Evolutionary conservation across 2,888 invertebrate species (phyloP).

Genomic region (Apoda limacodes): DNA sequence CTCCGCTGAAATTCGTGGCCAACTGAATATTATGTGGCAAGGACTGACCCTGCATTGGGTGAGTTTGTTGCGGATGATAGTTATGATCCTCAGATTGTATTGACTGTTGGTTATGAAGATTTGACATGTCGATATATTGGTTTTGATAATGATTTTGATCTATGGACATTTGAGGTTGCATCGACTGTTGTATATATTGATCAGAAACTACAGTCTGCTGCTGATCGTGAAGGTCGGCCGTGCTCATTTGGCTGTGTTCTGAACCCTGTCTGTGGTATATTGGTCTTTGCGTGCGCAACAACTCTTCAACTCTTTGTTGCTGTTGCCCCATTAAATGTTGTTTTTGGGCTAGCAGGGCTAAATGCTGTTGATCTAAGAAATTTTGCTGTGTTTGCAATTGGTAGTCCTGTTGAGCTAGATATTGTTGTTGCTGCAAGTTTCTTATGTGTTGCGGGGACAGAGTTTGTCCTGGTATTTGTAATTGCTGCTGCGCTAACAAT

Average conservation of each 20-base stretch:
- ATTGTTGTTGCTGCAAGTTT: constrained; percentile 61
- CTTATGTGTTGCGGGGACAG: constrained; percentile 55
- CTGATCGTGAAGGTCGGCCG: constrained; percentile 45
- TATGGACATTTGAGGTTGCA: constrained; percentile 52
- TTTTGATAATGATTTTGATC: constrained; percentile 47
- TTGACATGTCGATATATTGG: constrained; percentile 36
- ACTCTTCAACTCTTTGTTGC: constrained; percentile 59
- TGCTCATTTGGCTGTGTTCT: constrained; percentile 56
- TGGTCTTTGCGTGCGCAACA: constrained; percentile 45
- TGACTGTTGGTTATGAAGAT: constrained; percentile 42
- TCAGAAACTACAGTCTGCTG: constrained; percentile 34
- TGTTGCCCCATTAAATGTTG: constrained; percentile 65
- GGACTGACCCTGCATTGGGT: constrained; percentile 54
- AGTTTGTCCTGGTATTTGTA: constrained; percentile 58
- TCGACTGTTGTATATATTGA: constrained; percentile 36
- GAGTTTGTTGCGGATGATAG: constrained; percentile 39
- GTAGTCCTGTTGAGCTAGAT: constrained; percentile 60
- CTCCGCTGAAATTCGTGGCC: constrained; percentile 43
- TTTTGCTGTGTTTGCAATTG: constrained; percentile 68
- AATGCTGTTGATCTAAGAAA: constrained; percentile 66
- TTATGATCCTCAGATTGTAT: constrained; percentile 41
- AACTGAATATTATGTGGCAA: constrained; percentile 50
- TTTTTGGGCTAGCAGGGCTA: constrained; percentile 61
- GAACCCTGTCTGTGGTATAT: constrained; percentile 56
- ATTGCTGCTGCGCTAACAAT: constrained; percentile 48